Base-by-base conservation (phyloP, 2,888 invertebrate genomes). In the Drosophila longiperda region DNA sequence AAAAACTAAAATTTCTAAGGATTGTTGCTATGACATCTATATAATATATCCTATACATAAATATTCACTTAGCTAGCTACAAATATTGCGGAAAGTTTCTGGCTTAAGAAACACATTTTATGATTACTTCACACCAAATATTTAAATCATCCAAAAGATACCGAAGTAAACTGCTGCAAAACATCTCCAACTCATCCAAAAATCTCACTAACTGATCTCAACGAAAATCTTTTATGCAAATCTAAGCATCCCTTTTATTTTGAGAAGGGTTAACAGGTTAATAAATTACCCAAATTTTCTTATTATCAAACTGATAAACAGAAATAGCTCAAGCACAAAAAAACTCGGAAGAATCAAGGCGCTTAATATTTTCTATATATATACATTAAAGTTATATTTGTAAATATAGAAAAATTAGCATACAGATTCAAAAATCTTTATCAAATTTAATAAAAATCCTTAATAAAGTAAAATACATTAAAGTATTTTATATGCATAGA, bases 231-330 rank as follows among this genome's bases (percentile, higher is more conserved):
- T n/a, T 0, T 6, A 42, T 12, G 42, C 20, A 12, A 1, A 20
- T 20, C 3, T 20, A 6, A 3, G 20, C 12, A 12, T 42, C 0
- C 2, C 11, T n/a, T 1, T 36, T 33, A 33, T 34, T 26, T 26
- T 5, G 4, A 26, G 0, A 0, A 34, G 0, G 0, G 3, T 34
- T 2, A 0, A 12, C 6, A 15, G 15, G 5, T 34, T 6, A 0
- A 34, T 15, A 34, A 34, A 34, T 15, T 15, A 6, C 2, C 34
- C 15, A 34, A 6, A 2, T 15, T 26, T 26, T 26, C 26, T 26
- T 0, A 26, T 26, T 26, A 26, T 26, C 5, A 5, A 34, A 34
- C 0, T 3, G 4, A 11, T 15, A 15, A 15, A 6, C 5, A 15
- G 2, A 11, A 34, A 15, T 5, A 15, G 5, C 15, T 15, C 15